Conservation (phyloP, 1,140 invertebrate species). For the Bombus ignitus region DNA sequence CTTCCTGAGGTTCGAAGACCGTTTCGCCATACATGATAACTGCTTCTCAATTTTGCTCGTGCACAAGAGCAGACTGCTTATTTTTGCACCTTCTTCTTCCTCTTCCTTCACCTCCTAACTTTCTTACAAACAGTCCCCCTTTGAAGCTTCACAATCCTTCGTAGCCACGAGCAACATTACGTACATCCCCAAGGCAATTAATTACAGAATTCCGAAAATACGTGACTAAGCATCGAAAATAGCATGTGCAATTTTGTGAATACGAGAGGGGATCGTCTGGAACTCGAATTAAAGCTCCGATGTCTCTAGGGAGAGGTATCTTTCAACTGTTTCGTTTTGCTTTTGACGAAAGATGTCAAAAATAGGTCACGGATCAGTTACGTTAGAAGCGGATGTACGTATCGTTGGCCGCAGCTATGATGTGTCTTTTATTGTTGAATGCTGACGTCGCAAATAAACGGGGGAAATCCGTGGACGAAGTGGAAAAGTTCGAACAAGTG, state of each 20-base stretch:
- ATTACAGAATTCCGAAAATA: slow-evolving; percentile 6
- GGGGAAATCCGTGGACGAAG: neutral
- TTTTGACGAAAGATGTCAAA: neutral
- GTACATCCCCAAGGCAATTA: neutral
- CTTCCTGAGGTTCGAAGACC: slow-evolving; percentile 24
- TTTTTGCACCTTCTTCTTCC: slow-evolving; percentile 8
- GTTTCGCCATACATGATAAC: slow-evolving; percentile 7
- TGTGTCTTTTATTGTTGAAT: slow-evolving; percentile 14
- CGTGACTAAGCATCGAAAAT: neutral
- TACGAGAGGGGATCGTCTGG: neutral
- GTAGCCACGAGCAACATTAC: neutral
- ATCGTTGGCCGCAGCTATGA: neutral
- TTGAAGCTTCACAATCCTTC: neutral
- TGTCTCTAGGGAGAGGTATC: neutral
- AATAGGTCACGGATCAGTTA: slow-evolving; percentile 6
- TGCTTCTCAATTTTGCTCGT: slow-evolving; percentile 35
- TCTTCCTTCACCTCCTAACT: neutral
- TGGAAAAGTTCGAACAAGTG: slow-evolving; percentile 73
- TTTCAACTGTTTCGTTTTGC: too few relatives aligned
- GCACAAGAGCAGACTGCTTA: slow-evolving; percentile 2
- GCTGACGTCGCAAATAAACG: neutral
- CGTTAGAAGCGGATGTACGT: neutral
- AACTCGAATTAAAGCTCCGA: neutral
- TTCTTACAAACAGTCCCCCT: neutral
- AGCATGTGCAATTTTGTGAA: neutral